Percentiles rank a stretch among this genome's conserved stretches.
Conservation (phyloP, 2,888 invertebrate species). For the Luperina testacea region DNA sequence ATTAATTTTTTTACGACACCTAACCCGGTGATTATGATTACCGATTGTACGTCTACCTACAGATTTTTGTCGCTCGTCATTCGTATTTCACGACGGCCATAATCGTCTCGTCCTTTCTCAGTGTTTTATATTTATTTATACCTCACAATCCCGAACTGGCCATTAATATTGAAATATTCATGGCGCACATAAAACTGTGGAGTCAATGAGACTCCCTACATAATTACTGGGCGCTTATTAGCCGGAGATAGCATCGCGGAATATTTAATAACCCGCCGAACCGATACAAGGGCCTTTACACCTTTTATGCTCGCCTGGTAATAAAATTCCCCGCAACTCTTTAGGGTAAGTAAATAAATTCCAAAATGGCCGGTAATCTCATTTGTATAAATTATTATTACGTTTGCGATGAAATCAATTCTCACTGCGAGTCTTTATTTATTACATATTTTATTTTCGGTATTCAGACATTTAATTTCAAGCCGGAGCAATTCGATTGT, state of each 20-base stretch:
- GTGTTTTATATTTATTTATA: slow-evolving; percentile 63
- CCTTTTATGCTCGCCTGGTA: slow-evolving; percentile 74
- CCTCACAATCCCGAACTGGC: slow-evolving; percentile 64
- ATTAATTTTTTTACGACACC: slow-evolving; percentile 77
- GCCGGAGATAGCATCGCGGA: slow-evolving; percentile 76
- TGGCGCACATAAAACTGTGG: slow-evolving; percentile 73
- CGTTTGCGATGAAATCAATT: slow-evolving; percentile 74
- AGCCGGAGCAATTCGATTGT: slow-evolving; percentile 49
- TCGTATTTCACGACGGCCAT: slow-evolving; percentile 69
- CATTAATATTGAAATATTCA: slow-evolving; percentile 80
- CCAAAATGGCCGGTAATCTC: slow-evolving; percentile 66
- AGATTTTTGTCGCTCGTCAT: slow-evolving; percentile 68
- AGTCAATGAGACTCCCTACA: slow-evolving; percentile 74
- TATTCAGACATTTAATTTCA: slow-evolving; percentile 54
- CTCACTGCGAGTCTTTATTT: slow-evolving; percentile 64
- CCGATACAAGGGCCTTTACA: slow-evolving; percentile 70
- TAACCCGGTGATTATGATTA: slow-evolving; percentile 68
- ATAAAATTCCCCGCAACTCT: slow-evolving; percentile 71
- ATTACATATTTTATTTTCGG: slow-evolving; percentile 71
- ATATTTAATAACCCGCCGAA: slow-evolving; percentile 74
- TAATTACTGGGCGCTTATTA: slow-evolving; percentile 81
- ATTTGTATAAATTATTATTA: slow-evolving; percentile 68
- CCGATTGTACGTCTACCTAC: slow-evolving; percentile 59
- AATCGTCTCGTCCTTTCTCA: slow-evolving; percentile 69
- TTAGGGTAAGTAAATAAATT: slow-evolving; percentile 73